Evolutionary conservation across 2,888 invertebrate genomes (phyloP).

Genomic region (Spodoptera picta): DNA sequence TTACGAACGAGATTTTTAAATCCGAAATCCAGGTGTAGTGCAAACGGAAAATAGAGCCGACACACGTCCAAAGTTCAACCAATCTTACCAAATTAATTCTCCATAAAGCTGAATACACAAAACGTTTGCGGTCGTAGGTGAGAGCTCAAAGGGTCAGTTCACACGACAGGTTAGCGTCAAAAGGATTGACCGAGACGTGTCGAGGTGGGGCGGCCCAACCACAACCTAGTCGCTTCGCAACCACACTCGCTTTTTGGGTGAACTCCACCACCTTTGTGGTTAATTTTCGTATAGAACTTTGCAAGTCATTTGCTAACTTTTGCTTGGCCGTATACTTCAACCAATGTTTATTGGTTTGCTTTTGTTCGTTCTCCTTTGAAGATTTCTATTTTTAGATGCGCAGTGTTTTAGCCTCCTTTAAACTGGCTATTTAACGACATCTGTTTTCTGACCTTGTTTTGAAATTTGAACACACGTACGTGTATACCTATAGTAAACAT

Average conservation of each 20-base stretch:
- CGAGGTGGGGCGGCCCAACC: constrained; percentile 70
- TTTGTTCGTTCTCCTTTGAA: constrained; percentile 19
- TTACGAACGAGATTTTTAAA: constrained; percentile 1
- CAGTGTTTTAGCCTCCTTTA: background rate
- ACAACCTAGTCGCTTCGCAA: constrained; percentile 73
- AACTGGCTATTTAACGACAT: too few relatives aligned
- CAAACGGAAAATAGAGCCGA: constrained; percentile 3
- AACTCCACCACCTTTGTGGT: constrained; percentile 64
- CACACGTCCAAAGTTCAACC: constrained; percentile 28
- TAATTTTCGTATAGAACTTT: constrained; percentile 56
- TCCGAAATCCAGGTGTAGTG: constrained; percentile 2
- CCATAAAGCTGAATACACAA: constrained; percentile 75
- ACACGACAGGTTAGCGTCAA: constrained; percentile 77
- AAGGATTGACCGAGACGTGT: constrained; percentile 82
- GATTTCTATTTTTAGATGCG: constrained; percentile 20
- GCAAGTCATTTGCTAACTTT: constrained; percentile 53
- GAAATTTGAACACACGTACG: too few relatives aligned
- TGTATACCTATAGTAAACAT: too few relatives aligned
- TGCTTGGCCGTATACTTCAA: constrained; percentile 34
- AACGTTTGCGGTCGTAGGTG: constrained; percentile 85
- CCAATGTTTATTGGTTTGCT: constrained; percentile 38
- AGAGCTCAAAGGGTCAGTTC: constrained; percentile 84
- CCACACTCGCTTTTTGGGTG: constrained; percentile 70
- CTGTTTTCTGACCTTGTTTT: too few relatives aligned
- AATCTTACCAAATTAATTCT: constrained; percentile 63